phyloP scores from a whole-genome alignment of 2,888 invertebrate genomes.

The Hypomecis punctinalis region DNA sequence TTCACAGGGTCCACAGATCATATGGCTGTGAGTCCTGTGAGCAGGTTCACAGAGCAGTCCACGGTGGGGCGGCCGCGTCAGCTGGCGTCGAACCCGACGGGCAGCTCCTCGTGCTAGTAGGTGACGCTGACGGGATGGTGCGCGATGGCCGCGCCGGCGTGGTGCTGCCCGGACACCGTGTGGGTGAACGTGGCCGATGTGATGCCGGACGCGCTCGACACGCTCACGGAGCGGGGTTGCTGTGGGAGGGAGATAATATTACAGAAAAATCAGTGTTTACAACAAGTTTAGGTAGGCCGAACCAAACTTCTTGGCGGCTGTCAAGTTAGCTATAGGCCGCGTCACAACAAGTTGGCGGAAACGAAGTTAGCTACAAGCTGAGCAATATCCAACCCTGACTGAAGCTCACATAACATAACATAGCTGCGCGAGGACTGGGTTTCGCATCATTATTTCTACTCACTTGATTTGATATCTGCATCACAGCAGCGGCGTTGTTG shows the following conservation, averaged over 20 bases:
- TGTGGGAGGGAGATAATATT: slow-evolving; percentile 35
- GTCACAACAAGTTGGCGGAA: too few relatives aligned
- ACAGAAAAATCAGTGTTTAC: not conserved
- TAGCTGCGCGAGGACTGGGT: too few relatives aligned
- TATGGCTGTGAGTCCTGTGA: not conserved
- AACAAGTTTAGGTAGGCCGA: too few relatives aligned
- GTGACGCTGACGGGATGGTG: slow-evolving; percentile 81
- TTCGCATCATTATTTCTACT: slow-evolving; percentile 27
- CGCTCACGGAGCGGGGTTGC: slow-evolving; percentile 62
- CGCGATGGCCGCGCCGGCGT: slow-evolving; percentile 62
- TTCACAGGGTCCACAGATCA: not conserved
- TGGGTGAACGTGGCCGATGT: slow-evolving; percentile 62
- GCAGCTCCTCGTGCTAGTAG: slow-evolving; percentile 64
- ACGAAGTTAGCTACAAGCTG: too few relatives aligned
- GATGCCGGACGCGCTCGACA: slow-evolving; percentile 49
- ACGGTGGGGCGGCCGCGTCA: slow-evolving; percentile 18
- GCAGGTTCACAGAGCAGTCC: slow-evolving; percentile 1
- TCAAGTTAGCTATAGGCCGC: too few relatives aligned
- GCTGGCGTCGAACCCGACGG: slow-evolving; percentile 22
- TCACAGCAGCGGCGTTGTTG: slow-evolving; percentile 66
- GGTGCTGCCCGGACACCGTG: slow-evolving; percentile 60
- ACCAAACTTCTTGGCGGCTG: too few relatives aligned
- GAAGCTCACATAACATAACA: too few relatives aligned
- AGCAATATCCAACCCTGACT: too few relatives aligned
- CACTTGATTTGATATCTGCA: slow-evolving; percentile 80